Evolutionary conservation across 1,140 invertebrate species (phyloP), one percentile per base, ranked within the genome.

Genomic region (Uloborus diversus): DNA sequence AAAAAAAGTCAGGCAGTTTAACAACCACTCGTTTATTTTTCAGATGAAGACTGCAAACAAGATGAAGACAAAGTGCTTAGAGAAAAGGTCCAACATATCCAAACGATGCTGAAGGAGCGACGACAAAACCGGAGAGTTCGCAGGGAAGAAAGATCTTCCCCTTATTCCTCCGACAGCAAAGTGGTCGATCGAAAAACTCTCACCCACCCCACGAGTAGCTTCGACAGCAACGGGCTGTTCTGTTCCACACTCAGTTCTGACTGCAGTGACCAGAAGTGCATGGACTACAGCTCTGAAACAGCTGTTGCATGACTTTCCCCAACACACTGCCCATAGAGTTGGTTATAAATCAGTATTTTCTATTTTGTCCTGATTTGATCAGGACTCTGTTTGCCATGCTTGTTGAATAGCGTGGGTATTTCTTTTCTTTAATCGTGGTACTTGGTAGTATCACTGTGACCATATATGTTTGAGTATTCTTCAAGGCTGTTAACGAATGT

Each of bases 61-160:
- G 83, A 83, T 33, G 93, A 93, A 84, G 93, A 94, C 83, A 90
- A 91, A 79, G 93, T 93, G 80, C 94, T 93, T 4, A 92, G 94
- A 82, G 92, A 92, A 51, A 97, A 96, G 86, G 90, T 96, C 86
- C 92, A 94, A 84, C 92, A 94, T 68, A 87, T 96, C 17, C 91
- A 94, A 78, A 88, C 94, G 27, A 93, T 96, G 33, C 94, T 97
- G 93, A 93, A 94, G 82, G 93, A 96, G 85, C 90, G 93, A 82
- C 91, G 94, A 66, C 92, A 94, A 78, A 90, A 93, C 69, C 90
- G 94, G 35, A 91, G 92, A 85, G 93, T 93, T 4, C 89, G 94
- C 73, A 92, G 94, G 82, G 89, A 93, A 65, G 88, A 88, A 5
- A 91, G 93, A 81, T 89, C 90, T 1, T 87, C 91, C 11, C 93